Evolutionary conservation across 2,888 invertebrate genomes (phyloP).

Genomic region (Heterodera filipjevi): DNA sequence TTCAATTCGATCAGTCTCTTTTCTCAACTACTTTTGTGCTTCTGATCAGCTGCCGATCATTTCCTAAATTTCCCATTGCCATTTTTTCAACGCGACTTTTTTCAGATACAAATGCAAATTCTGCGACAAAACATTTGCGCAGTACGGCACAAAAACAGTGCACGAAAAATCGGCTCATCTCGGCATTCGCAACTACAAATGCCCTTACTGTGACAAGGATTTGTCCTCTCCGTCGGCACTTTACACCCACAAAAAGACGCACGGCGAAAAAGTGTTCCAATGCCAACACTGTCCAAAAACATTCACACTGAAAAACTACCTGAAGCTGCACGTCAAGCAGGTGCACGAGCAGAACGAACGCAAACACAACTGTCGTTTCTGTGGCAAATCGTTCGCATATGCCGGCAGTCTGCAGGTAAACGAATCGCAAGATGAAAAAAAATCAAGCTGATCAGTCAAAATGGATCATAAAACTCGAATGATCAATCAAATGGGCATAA

Average conservation of each 20-base stretch:
- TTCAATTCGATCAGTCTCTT: no score
- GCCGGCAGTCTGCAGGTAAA: conserved; percentile 64
- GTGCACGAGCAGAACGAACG: conserved; percentile 64
- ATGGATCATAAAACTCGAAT: background rate
- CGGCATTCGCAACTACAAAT: conserved; percentile 64
- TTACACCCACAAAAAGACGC: conserved; percentile 66
- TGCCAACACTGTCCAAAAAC: conserved; percentile 63
- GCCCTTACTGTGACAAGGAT: conserved; percentile 62
- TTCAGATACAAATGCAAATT: conserved; percentile 62
- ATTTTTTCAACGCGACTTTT: background rate
- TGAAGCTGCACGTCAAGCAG: conserved; percentile 64
- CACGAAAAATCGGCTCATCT: conserved; percentile 64
- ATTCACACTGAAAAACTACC: conserved; percentile 65
- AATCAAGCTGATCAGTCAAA: background rate
- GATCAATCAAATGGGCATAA: no score
- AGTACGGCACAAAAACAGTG: conserved; percentile 65
- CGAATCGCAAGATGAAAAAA: conserved; percentile 10
- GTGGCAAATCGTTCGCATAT: conserved; percentile 63
- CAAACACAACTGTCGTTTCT: conserved; percentile 59
- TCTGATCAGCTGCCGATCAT: no score
- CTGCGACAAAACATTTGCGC: conserved; percentile 65
- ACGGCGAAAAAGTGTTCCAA: conserved; percentile 63
- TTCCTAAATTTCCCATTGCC: no score
- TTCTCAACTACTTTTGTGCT: no score
- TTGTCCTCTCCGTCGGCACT: conserved; percentile 65